Percentiles rank a stretch among this genome's conserved stretches.
Evolutionary conservation across 2,113 vertebrate genomes (phyloP).

Genomic region (Myiagra hebetior): DNA sequence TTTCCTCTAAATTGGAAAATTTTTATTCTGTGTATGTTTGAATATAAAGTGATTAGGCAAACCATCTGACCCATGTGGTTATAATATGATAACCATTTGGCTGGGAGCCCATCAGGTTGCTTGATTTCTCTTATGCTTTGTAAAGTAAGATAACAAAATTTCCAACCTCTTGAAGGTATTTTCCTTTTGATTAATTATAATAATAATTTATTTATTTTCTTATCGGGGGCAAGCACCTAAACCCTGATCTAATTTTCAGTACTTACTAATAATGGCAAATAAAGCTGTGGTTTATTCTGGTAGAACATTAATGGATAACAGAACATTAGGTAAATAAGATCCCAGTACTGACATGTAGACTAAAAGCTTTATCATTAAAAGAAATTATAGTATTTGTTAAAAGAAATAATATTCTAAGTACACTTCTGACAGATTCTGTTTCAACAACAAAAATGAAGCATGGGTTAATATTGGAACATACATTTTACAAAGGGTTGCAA

Average conservation of each 20-base stretch:
- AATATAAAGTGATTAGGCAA: slow-evolving; percentile 9
- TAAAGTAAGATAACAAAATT: slow-evolving; percentile 15
- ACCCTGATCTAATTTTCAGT: slow-evolving; percentile 29
- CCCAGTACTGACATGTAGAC: not conserved
- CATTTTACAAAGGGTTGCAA: not conserved
- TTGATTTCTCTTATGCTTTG: slow-evolving; percentile 22
- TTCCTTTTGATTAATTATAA: slow-evolving; percentile 29
- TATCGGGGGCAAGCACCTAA: slow-evolving; percentile 25
- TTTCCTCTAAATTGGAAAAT: not conserved
- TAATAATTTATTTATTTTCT: slow-evolving; percentile 25
- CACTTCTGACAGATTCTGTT: not conserved
- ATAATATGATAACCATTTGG: slow-evolving; percentile 21
- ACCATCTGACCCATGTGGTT: slow-evolving; percentile 13
- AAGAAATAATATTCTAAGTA: not conserved
- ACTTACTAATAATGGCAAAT: not conserved
- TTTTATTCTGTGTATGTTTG: not conserved
- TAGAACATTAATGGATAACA: not conserved
- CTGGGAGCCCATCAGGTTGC: not conserved
- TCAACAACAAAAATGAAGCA: not conserved
- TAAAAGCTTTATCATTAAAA: not conserved
- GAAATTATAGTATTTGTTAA: not conserved
- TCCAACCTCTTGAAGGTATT: not conserved
- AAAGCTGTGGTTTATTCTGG: not conserved
- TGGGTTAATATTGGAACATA: not conserved
- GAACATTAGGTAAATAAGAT: not conserved